Conservation (phyloP, 2,797 vertebrate genomes). For the Microcaecilia unicolor region DNA sequence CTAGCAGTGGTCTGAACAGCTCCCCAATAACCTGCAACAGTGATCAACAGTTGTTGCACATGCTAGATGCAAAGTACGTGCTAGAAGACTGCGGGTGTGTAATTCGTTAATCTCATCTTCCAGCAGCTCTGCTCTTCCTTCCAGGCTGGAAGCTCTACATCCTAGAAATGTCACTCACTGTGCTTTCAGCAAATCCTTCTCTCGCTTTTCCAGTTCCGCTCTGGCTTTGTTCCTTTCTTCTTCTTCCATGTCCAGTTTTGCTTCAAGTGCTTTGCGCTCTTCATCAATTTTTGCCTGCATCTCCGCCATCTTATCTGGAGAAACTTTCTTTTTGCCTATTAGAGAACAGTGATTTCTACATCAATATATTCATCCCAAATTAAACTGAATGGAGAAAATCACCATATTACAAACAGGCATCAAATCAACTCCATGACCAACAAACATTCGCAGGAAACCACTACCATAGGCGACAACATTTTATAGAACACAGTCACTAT, state of each 20-base stretch:
- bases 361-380: slow-evolving; percentile 10
- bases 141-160: no score
- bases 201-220: slow-evolving; percentile 90
- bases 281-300: slow-evolving; percentile 98
- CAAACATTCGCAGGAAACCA: no score
- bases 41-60: no score
- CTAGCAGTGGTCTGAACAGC: no score
- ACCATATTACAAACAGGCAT: slow-evolving; percentile 12
- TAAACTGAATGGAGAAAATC: slow-evolving; percentile 9
- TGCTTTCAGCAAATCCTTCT: slow-evolving; percentile 94
- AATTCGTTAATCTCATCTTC: no score
- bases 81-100: no score
- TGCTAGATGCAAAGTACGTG: no score
- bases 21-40: no score
- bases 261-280: slow-evolving; percentile 90
- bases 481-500: no score
- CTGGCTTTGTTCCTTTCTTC: slow-evolving; percentile 96
- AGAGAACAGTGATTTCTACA: slow-evolving; percentile 1
- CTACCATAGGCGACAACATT: no score
- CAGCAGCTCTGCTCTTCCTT: no score
- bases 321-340: slow-evolving; percentile 94
- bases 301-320: slow-evolving; percentile 94
- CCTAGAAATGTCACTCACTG: slow-evolving; percentile 69
- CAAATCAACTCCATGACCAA: no score
- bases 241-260: slow-evolving; percentile 97